phyloP scores from a whole-genome alignment of 1,140 invertebrate genomes.

The Rhyacophila brunnea region DNA sequence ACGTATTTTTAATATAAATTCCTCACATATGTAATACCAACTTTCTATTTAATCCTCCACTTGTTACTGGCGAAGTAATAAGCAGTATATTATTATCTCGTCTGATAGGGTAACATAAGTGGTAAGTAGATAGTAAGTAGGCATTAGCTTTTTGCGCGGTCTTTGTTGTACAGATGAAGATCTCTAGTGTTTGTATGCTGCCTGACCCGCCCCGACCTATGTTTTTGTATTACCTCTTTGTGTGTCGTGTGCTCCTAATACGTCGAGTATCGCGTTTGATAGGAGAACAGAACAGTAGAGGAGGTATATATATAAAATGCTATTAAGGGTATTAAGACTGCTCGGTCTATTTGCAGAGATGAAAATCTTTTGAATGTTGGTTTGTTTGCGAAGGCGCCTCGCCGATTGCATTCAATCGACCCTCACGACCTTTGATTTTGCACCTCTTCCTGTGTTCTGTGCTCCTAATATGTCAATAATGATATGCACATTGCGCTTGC shows the following conservation, averaged over 20 bases:
- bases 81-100: constrained; percentile 12
- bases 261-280: constrained; percentile 12
- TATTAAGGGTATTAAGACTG: no score
- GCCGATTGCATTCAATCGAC: neutral
- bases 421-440: constrained; percentile 20
- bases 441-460: constrained; percentile 24
- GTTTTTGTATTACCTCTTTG: constrained; percentile 13
- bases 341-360: constrained; percentile 4
- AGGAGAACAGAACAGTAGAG: constrained; percentile 15
- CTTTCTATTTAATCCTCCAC: constrained; percentile 19
- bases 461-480: constrained; percentile 31
- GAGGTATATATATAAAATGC: constrained; percentile 10
- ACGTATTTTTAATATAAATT: neutral
- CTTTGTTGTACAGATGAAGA: constrained; percentile 26
- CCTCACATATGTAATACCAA: no score
- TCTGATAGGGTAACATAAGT: constrained; percentile 13
- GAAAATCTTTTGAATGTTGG: constrained; percentile 15
- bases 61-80: constrained; percentile 17
- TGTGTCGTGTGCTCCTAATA: constrained; percentile 26
- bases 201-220: constrained; percentile 22
- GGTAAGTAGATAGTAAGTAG: constrained; percentile 13
- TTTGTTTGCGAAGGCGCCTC: neutral
- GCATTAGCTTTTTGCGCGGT: constrained; percentile 25
- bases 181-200: constrained; percentile 17
- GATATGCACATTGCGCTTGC: constrained; percentile 30